Conservation (phyloP, 2,113 vertebrate genomes). For the Emydura subglobosa region DNA sequence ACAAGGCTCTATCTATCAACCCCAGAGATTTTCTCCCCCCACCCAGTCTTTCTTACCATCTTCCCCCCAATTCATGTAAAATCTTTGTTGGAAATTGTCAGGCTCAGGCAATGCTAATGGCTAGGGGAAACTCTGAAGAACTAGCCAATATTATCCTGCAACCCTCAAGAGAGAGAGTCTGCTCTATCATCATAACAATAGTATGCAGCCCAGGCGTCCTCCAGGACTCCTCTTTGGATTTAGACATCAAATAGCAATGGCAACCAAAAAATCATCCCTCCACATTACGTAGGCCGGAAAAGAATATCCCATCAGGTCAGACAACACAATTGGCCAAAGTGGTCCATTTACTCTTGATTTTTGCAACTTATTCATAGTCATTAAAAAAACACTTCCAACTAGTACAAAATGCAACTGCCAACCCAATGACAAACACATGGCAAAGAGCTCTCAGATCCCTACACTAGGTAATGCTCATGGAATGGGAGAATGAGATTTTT, state of each 20-base stretch:
- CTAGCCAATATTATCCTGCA: neutral
- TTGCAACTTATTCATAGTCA: neutral
- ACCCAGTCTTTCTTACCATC: neutral
- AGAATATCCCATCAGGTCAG: neutral
- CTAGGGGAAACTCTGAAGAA: neutral
- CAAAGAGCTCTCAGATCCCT: neutral
- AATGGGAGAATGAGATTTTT: neutral
- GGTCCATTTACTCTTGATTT: neutral
- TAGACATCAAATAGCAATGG: neutral
- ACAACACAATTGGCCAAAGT: neutral
- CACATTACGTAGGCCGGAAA: neutral
- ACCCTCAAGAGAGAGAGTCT: neutral
- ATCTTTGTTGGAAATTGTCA: neutral
- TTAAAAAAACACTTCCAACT: neutral
- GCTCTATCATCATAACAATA: neutral
- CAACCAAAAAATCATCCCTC: neutral
- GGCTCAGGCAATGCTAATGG: neutral
- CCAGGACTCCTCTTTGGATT: neutral
- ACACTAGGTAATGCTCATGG: neutral
- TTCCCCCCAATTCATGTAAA: neutral
- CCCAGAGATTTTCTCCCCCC: neutral
- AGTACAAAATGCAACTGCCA: neutral
- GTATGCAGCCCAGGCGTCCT: neutral
- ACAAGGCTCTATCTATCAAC: neutral
- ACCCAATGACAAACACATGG: neutral